A percentile compares a stretch with the other conserved stretches of the same genome.
phyloP scores from a whole-genome alignment of 2,888 invertebrate genomes.

The Craniophora ligustri region DNA sequence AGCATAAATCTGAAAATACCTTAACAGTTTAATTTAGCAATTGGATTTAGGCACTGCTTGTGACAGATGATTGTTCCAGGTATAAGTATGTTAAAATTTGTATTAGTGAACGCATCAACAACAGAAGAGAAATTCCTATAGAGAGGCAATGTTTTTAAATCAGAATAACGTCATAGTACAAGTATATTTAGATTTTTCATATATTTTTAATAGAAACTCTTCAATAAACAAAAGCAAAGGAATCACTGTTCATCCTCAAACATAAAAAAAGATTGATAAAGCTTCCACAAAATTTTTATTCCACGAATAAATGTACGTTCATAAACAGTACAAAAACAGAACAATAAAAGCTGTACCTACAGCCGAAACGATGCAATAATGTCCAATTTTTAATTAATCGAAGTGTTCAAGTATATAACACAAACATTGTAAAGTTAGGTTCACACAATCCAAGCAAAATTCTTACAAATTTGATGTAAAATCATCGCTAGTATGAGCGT shows the following conservation, averaged over 20 bases:
- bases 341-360: slow-evolving; percentile 26
- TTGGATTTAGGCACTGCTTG: too few species aligned
- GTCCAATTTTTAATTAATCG: slow-evolving; percentile 56
- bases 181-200: too few species aligned
- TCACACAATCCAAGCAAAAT: slow-evolving; percentile 18
- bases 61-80: too few species aligned
- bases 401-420: slow-evolving; percentile 56
- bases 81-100: too few species aligned
- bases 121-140: too few species aligned
- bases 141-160: too few species aligned
- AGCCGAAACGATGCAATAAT: slow-evolving; percentile 35
- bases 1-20: too few species aligned
- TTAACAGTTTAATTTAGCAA: too few species aligned
- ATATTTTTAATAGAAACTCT: too few species aligned
- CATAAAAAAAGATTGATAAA: too few species aligned
- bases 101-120: too few species aligned
- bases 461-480: not conserved
- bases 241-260: not conserved
- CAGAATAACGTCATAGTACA: too few species aligned
- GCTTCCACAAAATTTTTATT: slow-evolving; percentile 1
- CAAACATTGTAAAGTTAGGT: slow-evolving; percentile 51
- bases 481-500: not conserved
- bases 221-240: not conserved
- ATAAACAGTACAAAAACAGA: slow-evolving; percentile 16
- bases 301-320: slow-evolving; percentile 13